A percentile compares a stretch with the other conserved stretches of the same genome.
These are phyloP conservation scores for Pheosia tremula DNA, from an alignment of 2,888 invertebrate genomes.

Conservation along the genomic window DNA sequence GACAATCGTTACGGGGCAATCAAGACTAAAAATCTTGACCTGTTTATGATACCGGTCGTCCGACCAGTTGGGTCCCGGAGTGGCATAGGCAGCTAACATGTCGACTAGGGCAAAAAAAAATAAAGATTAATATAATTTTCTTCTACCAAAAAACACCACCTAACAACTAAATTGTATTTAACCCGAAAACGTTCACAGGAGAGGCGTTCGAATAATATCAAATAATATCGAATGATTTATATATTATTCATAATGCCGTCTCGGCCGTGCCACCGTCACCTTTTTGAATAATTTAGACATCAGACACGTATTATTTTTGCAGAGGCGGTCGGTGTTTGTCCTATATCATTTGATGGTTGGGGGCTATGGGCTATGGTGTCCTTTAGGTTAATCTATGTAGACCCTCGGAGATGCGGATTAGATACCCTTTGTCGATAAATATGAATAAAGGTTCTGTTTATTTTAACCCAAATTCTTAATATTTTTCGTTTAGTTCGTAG, in stretches of 20 bases:
- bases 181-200: conserved; percentile 33
- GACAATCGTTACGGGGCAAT: too few species aligned
- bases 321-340: conserved; percentile 68
- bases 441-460: conserved; percentile 18
- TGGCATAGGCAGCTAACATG: too few species aligned
- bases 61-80: too few species aligned
- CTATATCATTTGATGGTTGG: conserved; percentile 61
- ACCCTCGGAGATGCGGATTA: conserved; percentile 32
- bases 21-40: too few species aligned
- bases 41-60: too few species aligned
- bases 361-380: conserved; percentile 46
- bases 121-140: background rate
- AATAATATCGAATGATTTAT: conserved; percentile 75
- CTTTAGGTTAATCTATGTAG: conserved; percentile 39
- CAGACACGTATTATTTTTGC: conserved; percentile 78
- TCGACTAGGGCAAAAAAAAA: too few species aligned
- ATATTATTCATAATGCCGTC: conserved; percentile 74
- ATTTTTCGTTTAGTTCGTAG: background rate
- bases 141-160: conserved; percentile 5
- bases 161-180: conserved; percentile 41
- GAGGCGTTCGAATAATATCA: conserved; percentile 57
- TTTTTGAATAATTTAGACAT: conserved; percentile 78
- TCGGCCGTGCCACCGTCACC: conserved; percentile 66
- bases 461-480: background rate
- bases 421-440: conserved; percentile 14